Conservation (phyloP, 2,888 invertebrate species). For the Sicus ferrugineus region DNA sequence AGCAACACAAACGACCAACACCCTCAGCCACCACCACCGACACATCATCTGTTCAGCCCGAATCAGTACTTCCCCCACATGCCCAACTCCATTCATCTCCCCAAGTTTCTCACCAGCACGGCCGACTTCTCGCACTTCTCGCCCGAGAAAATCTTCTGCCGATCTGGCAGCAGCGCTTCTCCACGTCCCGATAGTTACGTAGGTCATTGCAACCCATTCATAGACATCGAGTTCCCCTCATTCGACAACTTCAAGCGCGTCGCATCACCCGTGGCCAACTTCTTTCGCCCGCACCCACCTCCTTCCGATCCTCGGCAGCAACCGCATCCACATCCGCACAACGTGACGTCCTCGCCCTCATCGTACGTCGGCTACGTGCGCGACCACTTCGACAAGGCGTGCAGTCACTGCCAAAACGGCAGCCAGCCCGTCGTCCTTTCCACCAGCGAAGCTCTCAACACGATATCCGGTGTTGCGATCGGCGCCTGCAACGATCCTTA, state of each 20-base stretch:
- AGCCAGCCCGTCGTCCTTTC: conserved; percentile 59
- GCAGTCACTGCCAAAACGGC: conserved; percentile 60
- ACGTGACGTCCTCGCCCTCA: conserved; percentile 58
- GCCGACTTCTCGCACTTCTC: conserved; percentile 57
- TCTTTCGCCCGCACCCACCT: conserved; percentile 55
- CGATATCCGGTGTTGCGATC: conserved; percentile 53
- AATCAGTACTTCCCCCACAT: conserved; percentile 40
- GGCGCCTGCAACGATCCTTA: conserved; percentile 56
- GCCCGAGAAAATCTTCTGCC: conserved; percentile 53
- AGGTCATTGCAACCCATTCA: conserved; percentile 40
- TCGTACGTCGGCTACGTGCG: conserved; percentile 60
- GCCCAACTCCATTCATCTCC: conserved; percentile 51
- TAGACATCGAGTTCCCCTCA: conserved; percentile 47
- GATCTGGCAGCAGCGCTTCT: conserved; percentile 46
- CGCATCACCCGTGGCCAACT: conserved; percentile 61
- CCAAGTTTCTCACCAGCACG: conserved; percentile 52
- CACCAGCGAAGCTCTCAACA: conserved; percentile 53
- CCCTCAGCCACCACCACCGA: conserved; percentile 36
- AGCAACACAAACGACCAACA: conserved; percentile 43
- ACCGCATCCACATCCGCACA: conserved; percentile 49
- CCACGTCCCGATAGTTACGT: conserved; percentile 41
- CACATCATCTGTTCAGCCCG: conserved; percentile 36
- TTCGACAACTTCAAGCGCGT: conserved; percentile 61
- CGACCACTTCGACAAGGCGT: conserved; percentile 58
- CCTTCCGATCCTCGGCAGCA: conserved; percentile 38